phyloP scores from a whole-genome alignment of 2,797 vertebrate genomes.

The Threskiornis aethiopicus region DNA sequence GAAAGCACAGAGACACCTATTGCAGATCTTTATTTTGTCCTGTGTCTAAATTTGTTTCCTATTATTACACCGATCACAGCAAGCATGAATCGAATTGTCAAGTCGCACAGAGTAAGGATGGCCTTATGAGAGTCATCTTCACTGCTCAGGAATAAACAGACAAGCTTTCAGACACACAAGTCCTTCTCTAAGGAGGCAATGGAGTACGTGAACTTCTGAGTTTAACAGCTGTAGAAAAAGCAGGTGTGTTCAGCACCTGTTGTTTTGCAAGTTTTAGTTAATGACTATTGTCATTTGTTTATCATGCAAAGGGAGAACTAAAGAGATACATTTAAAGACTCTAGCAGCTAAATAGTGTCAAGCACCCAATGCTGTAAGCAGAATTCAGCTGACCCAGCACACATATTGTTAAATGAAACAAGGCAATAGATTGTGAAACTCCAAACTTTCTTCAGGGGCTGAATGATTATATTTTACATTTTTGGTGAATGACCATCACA shows the following conservation, averaged over 20 bases:
- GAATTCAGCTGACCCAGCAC: not conserved
- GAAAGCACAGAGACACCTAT: not conserved
- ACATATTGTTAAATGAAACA: not conserved
- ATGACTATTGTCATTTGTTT: too few species aligned
- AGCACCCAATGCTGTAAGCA: not conserved
- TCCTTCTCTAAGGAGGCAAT: not conserved
- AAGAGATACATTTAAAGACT: not conserved
- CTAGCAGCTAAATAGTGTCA: accelerated
- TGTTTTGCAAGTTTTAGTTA: not conserved
- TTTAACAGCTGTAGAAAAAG: not conserved
- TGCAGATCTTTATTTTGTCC: not conserved
- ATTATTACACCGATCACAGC: not conserved
- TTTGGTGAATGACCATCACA: not conserved
- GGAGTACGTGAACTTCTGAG: not conserved
- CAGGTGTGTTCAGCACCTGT: not conserved
- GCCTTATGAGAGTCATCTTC: not conserved
- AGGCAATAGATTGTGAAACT: not conserved
- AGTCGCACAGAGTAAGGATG: not conserved
- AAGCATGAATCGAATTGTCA: not conserved
- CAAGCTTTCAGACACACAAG: not conserved
- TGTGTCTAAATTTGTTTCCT: not conserved
- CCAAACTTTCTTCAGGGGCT: not conserved
- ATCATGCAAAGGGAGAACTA: not conserved
- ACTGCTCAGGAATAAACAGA: not conserved
- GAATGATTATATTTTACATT: not conserved